These are phyloP conservation scores for Myiothlypis chrysogaster DNA, from an alignment of 2,797 vertebrate genomes.

Conservation along the genomic window DNA sequence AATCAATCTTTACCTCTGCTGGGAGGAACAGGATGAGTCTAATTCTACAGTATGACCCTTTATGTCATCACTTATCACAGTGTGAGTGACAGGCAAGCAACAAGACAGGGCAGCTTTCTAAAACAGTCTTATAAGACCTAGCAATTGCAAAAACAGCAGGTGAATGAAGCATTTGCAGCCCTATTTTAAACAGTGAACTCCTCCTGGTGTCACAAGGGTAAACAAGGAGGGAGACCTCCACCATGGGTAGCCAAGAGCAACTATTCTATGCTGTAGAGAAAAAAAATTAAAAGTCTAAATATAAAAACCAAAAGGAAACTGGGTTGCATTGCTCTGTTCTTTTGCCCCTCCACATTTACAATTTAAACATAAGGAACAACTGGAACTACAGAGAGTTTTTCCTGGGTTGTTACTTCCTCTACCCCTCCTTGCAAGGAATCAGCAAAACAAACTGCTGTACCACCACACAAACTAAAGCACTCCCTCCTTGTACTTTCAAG, in stretches of 20 bases:
- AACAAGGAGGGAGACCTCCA: background rate
- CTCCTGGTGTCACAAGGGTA: background rate
- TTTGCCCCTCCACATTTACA: background rate
- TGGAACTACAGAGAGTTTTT: background rate
- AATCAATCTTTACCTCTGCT: background rate
- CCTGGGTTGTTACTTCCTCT: background rate
- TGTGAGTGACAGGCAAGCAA: background rate
- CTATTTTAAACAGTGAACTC: background rate
- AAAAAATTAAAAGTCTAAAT: background rate
- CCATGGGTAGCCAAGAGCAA: background rate
- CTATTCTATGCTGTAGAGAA: background rate
- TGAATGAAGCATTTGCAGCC: background rate
- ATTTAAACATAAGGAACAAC: background rate
- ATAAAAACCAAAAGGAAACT: background rate
- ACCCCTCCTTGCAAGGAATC: background rate
- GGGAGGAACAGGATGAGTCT: background rate
- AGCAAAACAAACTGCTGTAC: conserved; percentile 7
- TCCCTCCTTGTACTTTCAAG: conserved; percentile 36
- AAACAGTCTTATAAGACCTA: background rate
- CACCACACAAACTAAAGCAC: background rate
- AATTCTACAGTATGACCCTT: background rate
- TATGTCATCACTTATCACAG: background rate
- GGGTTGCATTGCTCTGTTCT: background rate
- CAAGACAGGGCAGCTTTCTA: background rate
- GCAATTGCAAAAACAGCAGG: background rate